Percentiles rank a stretch among this genome's conserved stretches.
Conservation (phyloP, 2,113 vertebrate species). For the Hippotragus niger region DNA sequence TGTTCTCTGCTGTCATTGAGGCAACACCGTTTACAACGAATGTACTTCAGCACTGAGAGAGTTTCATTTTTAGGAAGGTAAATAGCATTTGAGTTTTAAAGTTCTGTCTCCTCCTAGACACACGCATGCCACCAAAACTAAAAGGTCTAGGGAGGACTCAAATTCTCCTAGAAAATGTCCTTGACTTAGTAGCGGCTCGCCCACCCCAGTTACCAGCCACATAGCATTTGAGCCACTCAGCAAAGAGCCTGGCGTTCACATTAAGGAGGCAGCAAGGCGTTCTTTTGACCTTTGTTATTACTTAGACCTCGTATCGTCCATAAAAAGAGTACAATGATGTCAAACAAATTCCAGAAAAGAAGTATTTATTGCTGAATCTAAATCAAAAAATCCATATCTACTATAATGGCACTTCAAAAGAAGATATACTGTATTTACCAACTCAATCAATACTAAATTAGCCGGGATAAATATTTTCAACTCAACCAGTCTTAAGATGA, state of each 20-base stretch:
- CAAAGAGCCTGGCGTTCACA: not conserved
- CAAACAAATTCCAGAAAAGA: slow-evolving; percentile 20
- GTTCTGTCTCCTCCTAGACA: not conserved
- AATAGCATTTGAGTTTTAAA: not conserved
- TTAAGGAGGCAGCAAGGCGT: not conserved
- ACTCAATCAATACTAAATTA: slow-evolving; percentile 70
- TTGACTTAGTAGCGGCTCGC: not conserved
- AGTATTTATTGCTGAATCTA: slow-evolving; percentile 59
- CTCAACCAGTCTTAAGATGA: slow-evolving; percentile 52
- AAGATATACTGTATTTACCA: slow-evolving; percentile 70
- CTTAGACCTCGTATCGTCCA: not conserved
- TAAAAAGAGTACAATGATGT: not conserved
- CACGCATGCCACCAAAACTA: not conserved
- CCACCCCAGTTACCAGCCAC: not conserved
- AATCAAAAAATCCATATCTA: slow-evolving; percentile 57
- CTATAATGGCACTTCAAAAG: slow-evolving; percentile 49
- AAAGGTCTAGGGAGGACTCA: not conserved
- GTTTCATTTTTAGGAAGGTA: not conserved
- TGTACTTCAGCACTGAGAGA: not conserved
- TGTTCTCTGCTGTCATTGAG: not conserved
- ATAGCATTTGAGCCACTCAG: not conserved
- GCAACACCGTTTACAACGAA: too few species aligned
- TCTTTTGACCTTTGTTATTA: slow-evolving; percentile 53
- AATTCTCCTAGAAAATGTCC: not conserved
- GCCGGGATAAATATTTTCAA: slow-evolving; percentile 61